phyloP scores from a whole-genome alignment of 2,888 invertebrate genomes.

The Bombyx huttoni region DNA sequence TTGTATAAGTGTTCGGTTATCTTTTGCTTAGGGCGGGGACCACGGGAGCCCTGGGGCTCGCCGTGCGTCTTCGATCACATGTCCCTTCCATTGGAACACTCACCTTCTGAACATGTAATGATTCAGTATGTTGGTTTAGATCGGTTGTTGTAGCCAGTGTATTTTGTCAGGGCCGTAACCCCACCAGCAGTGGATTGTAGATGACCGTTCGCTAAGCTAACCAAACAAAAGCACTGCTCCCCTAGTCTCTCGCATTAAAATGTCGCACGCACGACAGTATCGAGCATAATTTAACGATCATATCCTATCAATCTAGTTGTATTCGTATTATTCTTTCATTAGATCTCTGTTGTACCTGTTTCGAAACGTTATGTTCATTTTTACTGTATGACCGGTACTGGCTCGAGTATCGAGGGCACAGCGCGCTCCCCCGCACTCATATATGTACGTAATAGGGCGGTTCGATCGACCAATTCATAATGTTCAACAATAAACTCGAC shows the following conservation, averaged over 20 bases:
- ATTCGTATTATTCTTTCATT: constrained; percentile 70
- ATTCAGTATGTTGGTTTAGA: constrained; percentile 42
- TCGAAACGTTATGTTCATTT: constrained; percentile 59
- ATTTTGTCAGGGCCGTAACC: constrained; percentile 45
- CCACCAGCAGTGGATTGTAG: constrained; percentile 65
- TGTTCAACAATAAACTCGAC: constrained; percentile 35
- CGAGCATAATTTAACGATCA: constrained; percentile 66
- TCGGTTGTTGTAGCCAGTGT: constrained; percentile 21
- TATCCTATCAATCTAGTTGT: constrained; percentile 68
- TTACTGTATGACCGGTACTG: constrained; percentile 50
- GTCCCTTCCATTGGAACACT: too few species aligned
- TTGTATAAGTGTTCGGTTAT: constrained; percentile 3
- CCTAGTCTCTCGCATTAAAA: constrained; percentile 69
- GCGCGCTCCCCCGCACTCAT: constrained; percentile 19
- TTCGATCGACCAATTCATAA: constrained; percentile 49
- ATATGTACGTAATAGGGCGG: constrained; percentile 52
- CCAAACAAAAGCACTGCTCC: constrained; percentile 59
- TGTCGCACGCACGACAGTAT: constrained; percentile 53
- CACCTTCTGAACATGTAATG: not conserved
- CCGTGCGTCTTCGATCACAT: too few species aligned
- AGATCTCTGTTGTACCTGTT: constrained; percentile 73
- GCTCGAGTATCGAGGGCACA: constrained; percentile 43
- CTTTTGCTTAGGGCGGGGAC: not conserved
- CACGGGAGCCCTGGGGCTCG: too few species aligned
- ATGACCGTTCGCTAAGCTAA: constrained; percentile 51